phyloP scores from a whole-genome alignment of 2,113 vertebrate genomes.

The Panthera tigris region DNA sequence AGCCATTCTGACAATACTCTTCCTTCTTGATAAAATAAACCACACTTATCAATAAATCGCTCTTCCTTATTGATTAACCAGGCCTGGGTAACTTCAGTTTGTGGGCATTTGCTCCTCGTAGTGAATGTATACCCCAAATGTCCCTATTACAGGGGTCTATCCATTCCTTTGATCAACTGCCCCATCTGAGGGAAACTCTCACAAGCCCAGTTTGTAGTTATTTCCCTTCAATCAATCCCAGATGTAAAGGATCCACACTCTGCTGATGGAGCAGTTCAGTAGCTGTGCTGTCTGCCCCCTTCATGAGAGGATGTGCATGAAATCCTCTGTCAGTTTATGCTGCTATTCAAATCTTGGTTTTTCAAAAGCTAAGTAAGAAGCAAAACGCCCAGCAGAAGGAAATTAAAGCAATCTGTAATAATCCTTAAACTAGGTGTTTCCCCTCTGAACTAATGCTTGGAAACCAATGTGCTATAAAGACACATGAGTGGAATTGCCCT shows the following conservation, averaged over 20 bases:
- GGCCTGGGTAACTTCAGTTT: neutral
- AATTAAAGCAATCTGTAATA: neutral
- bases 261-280: neutral
- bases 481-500: neutral
- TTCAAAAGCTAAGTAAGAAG: constrained; percentile 22
- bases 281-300: neutral
- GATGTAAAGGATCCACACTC: neutral
- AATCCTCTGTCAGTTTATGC: neutral
- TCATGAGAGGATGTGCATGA: neutral
- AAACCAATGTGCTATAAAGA: neutral
- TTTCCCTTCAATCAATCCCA: neutral
- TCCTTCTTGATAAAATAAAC: neutral
- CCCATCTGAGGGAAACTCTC: neutral
- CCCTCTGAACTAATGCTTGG: neutral
- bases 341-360: neutral
- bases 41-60: neutral
- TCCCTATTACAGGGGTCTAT: neutral
- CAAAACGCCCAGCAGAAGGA: neutral
- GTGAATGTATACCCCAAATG: neutral
- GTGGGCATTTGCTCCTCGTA: neutral
- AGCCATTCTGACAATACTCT: neutral
- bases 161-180: neutral
- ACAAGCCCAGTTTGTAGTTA: neutral
- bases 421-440: neutral
- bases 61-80: constrained; percentile 15